A percentile compares a stretch with the other conserved stretches of the same genome.
phyloP scores from a whole-genome alignment of 1,140 invertebrate species.

The Pseudoatta argentina region DNA sequence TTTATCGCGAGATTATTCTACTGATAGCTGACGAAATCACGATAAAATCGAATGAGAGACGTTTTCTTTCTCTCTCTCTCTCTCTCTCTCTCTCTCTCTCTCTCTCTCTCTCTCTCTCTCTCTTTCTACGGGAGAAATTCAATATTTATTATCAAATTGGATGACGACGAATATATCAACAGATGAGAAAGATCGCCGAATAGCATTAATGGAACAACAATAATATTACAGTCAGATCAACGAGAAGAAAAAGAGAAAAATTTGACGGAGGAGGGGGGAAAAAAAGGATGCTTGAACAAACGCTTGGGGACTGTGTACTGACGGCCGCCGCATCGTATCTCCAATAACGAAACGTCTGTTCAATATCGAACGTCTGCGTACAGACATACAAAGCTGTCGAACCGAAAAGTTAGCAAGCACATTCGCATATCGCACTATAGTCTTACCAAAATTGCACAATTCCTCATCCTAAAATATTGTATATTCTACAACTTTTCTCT shows the following conservation, averaged over 20 bases:
- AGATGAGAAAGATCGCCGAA: slow-evolving; percentile 29
- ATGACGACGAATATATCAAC: not conserved
- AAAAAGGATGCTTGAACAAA: slow-evolving; percentile 44
- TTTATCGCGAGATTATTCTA: not conserved
- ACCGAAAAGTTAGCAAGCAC: not conserved
- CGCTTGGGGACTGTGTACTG: slow-evolving; percentile 52
- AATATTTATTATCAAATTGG: slow-evolving; percentile 47
- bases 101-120: too few relatives aligned
- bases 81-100: too few relatives aligned
- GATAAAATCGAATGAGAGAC: not conserved
- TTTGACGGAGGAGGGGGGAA: not conserved
- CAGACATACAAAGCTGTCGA: slow-evolving; percentile 36
- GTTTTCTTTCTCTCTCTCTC: too few relatives aligned
- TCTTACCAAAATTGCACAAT: not conserved
- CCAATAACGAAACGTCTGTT: slow-evolving; percentile 54
- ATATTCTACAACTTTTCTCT: too few relatives aligned
- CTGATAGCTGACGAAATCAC: not conserved
- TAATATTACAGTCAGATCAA: slow-evolving; percentile 33
- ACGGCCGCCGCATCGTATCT: slow-evolving; percentile 48
- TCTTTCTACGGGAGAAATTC: not conserved
- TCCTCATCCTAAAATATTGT: too few relatives aligned
- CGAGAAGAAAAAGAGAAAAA: not conserved
- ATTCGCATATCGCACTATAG: not conserved
- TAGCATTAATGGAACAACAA: slow-evolving; percentile 56
- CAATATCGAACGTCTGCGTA: slow-evolving; percentile 19